Evolutionary conservation across 2,797 vertebrate species (phyloP).

Genomic region (Mionectes olivaceus): DNA sequence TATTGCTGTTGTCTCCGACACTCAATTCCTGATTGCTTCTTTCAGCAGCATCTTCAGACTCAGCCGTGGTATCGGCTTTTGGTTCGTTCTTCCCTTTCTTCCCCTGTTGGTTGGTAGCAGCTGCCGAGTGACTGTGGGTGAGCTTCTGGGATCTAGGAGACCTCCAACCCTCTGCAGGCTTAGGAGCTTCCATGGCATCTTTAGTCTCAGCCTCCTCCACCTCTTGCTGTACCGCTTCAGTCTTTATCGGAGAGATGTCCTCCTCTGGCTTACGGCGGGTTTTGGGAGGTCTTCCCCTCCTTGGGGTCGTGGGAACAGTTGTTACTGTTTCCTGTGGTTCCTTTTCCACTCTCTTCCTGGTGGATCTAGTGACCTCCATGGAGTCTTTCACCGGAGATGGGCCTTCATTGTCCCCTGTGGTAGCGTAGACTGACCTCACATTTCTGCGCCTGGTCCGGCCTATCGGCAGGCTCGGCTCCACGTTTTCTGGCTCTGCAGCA

Average conservation of each 20-base stretch:
- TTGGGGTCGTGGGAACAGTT: constrained; percentile 82
- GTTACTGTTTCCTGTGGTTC: constrained; percentile 84
- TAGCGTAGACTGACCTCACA: constrained; percentile 95
- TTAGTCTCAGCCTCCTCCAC: constrained; percentile 83
- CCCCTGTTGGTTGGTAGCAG: constrained; percentile 77
- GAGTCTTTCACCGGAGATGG: constrained; percentile 86
- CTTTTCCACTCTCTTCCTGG: constrained; percentile 91
- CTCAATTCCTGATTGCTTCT: constrained; percentile 64
- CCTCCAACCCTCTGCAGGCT: constrained; percentile 89
- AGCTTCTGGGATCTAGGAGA: constrained; percentile 91
- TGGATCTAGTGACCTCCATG: constrained; percentile 85
- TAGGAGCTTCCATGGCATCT: constrained; percentile 83
- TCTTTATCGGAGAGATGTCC: constrained; percentile 85
- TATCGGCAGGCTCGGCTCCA: constrained; percentile 86
- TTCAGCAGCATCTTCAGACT: constrained; percentile 75
- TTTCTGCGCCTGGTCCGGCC: constrained; percentile 93
- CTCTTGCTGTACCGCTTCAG: constrained; percentile 82
- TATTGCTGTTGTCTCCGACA: constrained; percentile 69
- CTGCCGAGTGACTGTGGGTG: constrained; percentile 76
- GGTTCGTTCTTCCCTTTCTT: constrained; percentile 86
- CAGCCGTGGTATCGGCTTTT: constrained; percentile 66
- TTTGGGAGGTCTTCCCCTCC: constrained; percentile 92
- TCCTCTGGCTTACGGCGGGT: constrained; percentile 87
- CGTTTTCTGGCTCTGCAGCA: constrained; percentile 84
- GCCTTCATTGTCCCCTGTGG: constrained; percentile 86